Conservation (phyloP, 2,888 invertebrate genomes). For the Agrochola lychnidis region DNA sequence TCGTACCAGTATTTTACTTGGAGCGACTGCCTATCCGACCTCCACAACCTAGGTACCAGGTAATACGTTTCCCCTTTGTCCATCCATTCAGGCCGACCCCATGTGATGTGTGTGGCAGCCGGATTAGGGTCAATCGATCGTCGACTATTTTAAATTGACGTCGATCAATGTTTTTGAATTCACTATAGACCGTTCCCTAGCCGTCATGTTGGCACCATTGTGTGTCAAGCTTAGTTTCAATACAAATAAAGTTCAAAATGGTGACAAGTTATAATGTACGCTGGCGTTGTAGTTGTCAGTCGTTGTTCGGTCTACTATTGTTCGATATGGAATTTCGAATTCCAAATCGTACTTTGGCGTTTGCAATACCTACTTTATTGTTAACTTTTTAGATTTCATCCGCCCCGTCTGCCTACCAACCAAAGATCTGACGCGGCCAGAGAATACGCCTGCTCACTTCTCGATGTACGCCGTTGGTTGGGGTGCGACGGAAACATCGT, state of each 20-base stretch:
- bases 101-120: background rate
- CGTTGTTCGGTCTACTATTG: too few relatives aligned
- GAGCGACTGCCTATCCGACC: background rate
- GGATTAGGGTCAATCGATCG: background rate
- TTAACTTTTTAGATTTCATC: slow-evolving; percentile 50
- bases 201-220: too few relatives aligned
- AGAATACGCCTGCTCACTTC: slow-evolving; percentile 11
- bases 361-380: background rate
- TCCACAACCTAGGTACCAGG: background rate
- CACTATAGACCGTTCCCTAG: too few relatives aligned
- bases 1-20: too few relatives aligned
- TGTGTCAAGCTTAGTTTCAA: too few relatives aligned
- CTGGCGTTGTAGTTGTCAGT: too few relatives aligned
- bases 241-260: too few relatives aligned
- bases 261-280: too few relatives aligned
- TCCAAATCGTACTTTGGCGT: background rate
- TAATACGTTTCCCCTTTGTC: background rate
- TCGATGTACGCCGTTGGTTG: slow-evolving; percentile 48
- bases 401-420: slow-evolving; percentile 52
- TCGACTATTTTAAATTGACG: background rate
- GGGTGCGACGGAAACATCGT: slow-evolving; percentile 7
- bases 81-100: background rate
- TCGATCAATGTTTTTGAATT: background rate
- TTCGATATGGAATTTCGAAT: background rate
- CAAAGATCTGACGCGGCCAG: slow-evolving; percentile 24